Evolutionary conservation across 2,888 invertebrate species (phyloP).

Genomic region (Stramonita haemastoma): DNA sequence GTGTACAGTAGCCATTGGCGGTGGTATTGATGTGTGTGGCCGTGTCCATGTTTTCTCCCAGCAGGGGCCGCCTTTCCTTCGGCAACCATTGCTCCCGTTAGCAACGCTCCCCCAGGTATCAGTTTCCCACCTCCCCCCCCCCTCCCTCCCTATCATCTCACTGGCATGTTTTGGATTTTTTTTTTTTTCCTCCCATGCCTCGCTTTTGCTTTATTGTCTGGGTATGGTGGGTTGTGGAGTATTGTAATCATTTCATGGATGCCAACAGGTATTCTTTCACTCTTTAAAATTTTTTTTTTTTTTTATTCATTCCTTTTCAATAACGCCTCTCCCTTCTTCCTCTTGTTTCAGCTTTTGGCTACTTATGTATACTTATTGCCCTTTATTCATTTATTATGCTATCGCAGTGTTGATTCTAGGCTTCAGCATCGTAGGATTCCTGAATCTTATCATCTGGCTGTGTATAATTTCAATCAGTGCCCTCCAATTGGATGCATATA

Average conservation of each 20-base stretch:
- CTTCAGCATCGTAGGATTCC: too few relatives aligned
- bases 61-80: constrained; percentile 29
- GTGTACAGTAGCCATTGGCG: not conserved
- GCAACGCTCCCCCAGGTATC: constrained; percentile 43
- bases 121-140: not conserved
- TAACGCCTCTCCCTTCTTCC: too few relatives aligned
- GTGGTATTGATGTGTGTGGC: constrained; percentile 27
- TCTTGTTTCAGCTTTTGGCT: too few relatives aligned
- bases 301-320: too few relatives aligned
- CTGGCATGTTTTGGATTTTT: not conserved
- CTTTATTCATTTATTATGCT: too few relatives aligned
- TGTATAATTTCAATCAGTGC: too few relatives aligned
- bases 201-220: not conserved
- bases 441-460: too few relatives aligned
- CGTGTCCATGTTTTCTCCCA: constrained; percentile 36
- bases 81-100: constrained; percentile 29
- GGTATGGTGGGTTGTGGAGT: not conserved
- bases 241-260: not conserved
- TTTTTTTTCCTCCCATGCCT: not conserved
- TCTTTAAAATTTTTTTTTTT: too few relatives aligned
- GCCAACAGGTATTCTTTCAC: too few relatives aligned
- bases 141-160: not conserved
- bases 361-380: too few relatives aligned
- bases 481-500: too few relatives aligned
- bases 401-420: too few relatives aligned